Base-by-base conservation (phyloP, 1,140 invertebrate species). In the Calephelis nemesis region DNA sequence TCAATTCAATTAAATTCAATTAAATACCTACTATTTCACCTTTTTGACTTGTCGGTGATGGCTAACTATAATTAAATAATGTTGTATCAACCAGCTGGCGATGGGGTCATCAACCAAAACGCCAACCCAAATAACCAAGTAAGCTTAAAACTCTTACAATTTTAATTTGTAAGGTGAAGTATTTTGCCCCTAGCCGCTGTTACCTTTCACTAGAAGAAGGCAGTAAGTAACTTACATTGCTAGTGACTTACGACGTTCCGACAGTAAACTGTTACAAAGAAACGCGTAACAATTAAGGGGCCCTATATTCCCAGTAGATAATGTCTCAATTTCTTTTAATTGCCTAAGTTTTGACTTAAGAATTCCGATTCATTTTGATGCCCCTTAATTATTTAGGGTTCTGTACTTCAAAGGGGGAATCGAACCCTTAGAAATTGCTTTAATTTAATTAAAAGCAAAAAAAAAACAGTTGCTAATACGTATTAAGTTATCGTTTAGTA, bases 321-420 rank as follows among this genome's bases (percentile, higher is more conserved):
- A 69, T 65, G 71, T 68, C 69, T 70, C 60, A 69, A 66, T 74
- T 72, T 67, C 65, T 67, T 69, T 75, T 79, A 79, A 82, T 82
- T 77, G 69, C 65, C 62, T 49, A 77, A 82, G 65, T 82, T 82
- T 77, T 68, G 19, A 9, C 19, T 63, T n/a, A 39, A 62, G 67
- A 71, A 60, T 12, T 62, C 65, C 63, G 64, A 69, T 52, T 48
- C 42, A 67, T 68, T 73, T 64, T 65, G 66, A 49, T 48, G 45
- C 42, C 13, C n/a, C 62, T 58, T 58, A 58, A 58, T 58, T 58
- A 58, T 39, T 58, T 39, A 58, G 52, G 10, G 52, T 39, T 58
- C 52, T 58, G 19, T 58, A 39, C 8, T 54, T 52, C 7, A 52
- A 52, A 19, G 12, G 50, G 40, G 40, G 63, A 52, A n/a, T 13